Evolutionary conservation across 2,888 invertebrate species (phyloP), one percentile per base, ranked within the genome.

Genomic region (Lasioglossum zephyrum): DNA sequence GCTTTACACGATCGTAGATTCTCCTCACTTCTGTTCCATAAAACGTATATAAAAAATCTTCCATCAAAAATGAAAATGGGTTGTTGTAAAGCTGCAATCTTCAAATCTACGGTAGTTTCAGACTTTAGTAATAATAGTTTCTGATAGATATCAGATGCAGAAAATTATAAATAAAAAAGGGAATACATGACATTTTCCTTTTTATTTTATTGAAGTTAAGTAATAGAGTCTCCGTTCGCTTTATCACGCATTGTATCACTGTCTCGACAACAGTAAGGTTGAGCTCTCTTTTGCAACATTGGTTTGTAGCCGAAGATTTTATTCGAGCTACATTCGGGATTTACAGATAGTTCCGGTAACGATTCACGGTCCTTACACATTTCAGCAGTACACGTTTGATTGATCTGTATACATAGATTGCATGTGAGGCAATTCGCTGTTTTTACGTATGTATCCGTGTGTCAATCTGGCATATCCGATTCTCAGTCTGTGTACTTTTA

Each of bases 401-500:
- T 63, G 63, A 63, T 63, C 31, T 31, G 31, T 18, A 18, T 31
- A 31, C 31, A 31, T 63, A 18, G 63, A 18, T 3, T 60, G 4
- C 60, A 11, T 60, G 13, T 26, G 26, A 5, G 3, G 8, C 31
- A 16, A 31, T 31, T 16, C 31, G 2, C 16, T 63, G 26, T 63
- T 16, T 63, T 60, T 63, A 16, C 5, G 63, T 31, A 6, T 18
- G 63, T 31, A 18, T 31, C 2, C 63, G 6, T 63, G 31, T 31
- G 63, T 31, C 63, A 18, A 63, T 63, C 63, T 63, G 16, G 6
- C 31, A 9, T 63, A 31, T 31, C 31, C 63, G 8, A 63, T 63
- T 31, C 63, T 63, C 63, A 63, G 63, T 63, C 31, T 63, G 63
- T 31, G 63, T 63, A 63, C 63, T 63, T 63, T 63, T 63, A 31